These are phyloP conservation scores for Ceratina australensis DNA, from an alignment of 1,140 invertebrate genomes.

Conservation along the genomic window DNA sequence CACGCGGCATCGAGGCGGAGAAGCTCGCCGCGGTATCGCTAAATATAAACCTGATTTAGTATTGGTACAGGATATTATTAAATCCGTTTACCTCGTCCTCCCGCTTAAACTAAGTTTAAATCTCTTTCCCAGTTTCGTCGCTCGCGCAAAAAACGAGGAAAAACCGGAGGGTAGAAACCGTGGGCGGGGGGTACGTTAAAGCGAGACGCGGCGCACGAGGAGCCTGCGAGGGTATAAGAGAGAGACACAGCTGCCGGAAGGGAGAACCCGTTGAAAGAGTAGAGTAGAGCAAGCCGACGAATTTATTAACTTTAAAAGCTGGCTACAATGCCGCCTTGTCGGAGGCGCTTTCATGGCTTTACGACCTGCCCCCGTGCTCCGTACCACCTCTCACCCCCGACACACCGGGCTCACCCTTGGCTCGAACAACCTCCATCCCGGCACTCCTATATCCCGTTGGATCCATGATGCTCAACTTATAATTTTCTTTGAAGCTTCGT, in stretches of 20 bases:
- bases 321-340: constrained; percentile 65
- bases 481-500: constrained; percentile 74
- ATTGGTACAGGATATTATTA: constrained; percentile 75
- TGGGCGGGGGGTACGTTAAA: neutral
- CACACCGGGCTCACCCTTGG: neutral
- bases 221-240: neutral
- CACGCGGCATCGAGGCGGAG: neutral
- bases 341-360: constrained; percentile 68
- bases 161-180: neutral
- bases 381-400: neutral
- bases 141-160: constrained; percentile 56
- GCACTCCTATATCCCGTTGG: constrained; percentile 24
- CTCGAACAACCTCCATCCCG: constrained; percentile 14
- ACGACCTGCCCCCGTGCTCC: constrained; percentile 44
- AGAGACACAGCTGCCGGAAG: constrained; percentile 36
- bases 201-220: constrained; percentile 29
- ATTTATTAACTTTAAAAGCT: constrained; percentile 78
- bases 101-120: constrained; percentile 72
- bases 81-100: constrained; percentile 73
- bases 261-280: constrained; percentile 55
- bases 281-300: constrained; percentile 64
- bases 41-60: constrained; percentile 77
- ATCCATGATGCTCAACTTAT: constrained; percentile 66
- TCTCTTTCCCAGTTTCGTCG: constrained; percentile 53
- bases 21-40: constrained; percentile 25